Evolutionary conservation across 2,888 invertebrate genomes (phyloP).

Genomic region (Pteria penguin): DNA sequence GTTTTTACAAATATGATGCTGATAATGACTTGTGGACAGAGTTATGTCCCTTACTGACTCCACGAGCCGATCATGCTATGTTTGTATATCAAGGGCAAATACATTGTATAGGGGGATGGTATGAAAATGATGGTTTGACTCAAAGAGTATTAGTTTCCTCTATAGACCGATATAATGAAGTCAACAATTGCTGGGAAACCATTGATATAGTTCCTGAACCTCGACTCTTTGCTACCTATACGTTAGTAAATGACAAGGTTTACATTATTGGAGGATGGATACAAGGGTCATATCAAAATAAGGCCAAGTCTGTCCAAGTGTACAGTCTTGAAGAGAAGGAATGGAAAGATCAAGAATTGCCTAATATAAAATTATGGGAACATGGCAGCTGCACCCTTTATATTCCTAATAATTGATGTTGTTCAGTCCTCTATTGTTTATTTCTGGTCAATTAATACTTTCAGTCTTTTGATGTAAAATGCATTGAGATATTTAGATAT

Average conservation of each 20-base stretch:
- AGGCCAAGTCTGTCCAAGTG: constrained; percentile 85
- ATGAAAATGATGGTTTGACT: constrained; percentile 80
- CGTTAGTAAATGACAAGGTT: constrained; percentile 84
- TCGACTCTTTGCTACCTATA: constrained; percentile 86
- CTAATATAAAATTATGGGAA: constrained; percentile 87
- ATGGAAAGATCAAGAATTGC: constrained; percentile 85
- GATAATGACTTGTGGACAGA: constrained; percentile 60
- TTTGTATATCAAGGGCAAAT: constrained; percentile 59
- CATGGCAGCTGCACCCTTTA: constrained; percentile 86
- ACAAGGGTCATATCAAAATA: constrained; percentile 85
- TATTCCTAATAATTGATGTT: constrained; percentile 81
- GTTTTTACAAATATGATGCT: constrained; percentile 66
- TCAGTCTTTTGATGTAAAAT: too few relatives aligned
- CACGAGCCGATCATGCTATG: constrained; percentile 75
- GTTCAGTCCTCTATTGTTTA: too few relatives aligned
- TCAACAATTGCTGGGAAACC: constrained; percentile 83
- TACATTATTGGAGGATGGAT: constrained; percentile 87
- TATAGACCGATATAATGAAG: constrained; percentile 85
- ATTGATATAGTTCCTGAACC: constrained; percentile 85
- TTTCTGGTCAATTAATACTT: too few relatives aligned
- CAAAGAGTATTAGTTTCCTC: constrained; percentile 83
- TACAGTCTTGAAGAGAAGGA: constrained; percentile 84
- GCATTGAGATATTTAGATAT: too few relatives aligned
- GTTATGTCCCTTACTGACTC: constrained; percentile 59
- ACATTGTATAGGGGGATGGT: constrained; percentile 79